A percentile compares a stretch with the other conserved stretches of the same genome.
phyloP scores from a whole-genome alignment of 2,888 invertebrate genomes.

The Gortyna flavago region DNA sequence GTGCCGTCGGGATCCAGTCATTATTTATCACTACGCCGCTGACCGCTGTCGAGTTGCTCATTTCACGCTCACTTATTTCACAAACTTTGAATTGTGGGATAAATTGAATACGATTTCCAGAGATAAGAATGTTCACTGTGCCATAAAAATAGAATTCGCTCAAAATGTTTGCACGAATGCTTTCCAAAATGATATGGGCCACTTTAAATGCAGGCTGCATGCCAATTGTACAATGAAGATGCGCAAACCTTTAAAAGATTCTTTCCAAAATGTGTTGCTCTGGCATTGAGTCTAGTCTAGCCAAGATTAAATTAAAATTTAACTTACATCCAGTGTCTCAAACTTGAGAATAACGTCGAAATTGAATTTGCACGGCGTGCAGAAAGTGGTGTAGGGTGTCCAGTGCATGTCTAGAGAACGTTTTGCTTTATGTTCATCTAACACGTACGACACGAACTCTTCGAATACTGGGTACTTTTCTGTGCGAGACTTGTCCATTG shows the following conservation, averaged over 20 bases:
- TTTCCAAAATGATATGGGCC: slow-evolving; percentile 15
- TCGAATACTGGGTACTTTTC: slow-evolving; percentile 94
- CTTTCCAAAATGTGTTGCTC: background rate
- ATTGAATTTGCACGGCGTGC: slow-evolving; percentile 95
- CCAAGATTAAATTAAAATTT: background rate
- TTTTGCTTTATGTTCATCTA: slow-evolving; percentile 92
- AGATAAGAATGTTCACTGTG: slow-evolving; percentile 15
- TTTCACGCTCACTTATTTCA: slow-evolving; percentile 55
- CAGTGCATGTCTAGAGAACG: slow-evolving; percentile 95
- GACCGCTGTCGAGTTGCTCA: slow-evolving; percentile 48
- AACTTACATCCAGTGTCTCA: slow-evolving; percentile 93
- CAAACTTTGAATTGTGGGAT: slow-evolving; percentile 33
- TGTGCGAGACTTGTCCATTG: slow-evolving; percentile 65
- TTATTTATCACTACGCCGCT: slow-evolving; percentile 50
- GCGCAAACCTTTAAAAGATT: background rate
- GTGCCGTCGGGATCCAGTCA: slow-evolving; percentile 43
- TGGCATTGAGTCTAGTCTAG: slow-evolving; percentile 12
- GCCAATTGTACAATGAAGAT: slow-evolving; percentile 22
- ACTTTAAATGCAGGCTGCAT: slow-evolving; percentile 24
- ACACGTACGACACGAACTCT: slow-evolving; percentile 94
- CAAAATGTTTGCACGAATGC: slow-evolving; percentile 13
- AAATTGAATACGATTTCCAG: slow-evolving; percentile 23
- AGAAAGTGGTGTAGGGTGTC: slow-evolving; percentile 95
- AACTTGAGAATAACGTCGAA: slow-evolving; percentile 95
- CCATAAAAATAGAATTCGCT: slow-evolving; percentile 23